Base-by-base conservation (phyloP, 2,888 invertebrate genomes). In the Andrena hattorfiana region DNA sequence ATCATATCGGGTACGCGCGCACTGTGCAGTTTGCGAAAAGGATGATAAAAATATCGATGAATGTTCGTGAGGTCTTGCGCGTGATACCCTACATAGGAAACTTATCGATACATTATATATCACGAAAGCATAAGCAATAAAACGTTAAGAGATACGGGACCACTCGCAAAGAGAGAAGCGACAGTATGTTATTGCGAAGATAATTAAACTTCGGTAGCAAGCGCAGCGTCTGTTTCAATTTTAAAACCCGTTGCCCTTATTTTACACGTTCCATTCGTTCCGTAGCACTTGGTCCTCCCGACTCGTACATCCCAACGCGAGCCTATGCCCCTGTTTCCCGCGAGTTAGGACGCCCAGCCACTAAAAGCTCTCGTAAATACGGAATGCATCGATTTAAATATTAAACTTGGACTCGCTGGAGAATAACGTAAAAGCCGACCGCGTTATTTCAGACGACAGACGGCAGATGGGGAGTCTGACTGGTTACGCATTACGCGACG, bases 301-400 rank as follows among this genome's bases (percentile, higher is more conserved):
- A 20, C 10, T 26, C 23, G 8, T 28, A 16, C 70, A 16, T 60
- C 26, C 0, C 28, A 70, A 28, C 63, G 7, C 10, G 64, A 26
- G 7, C 20, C 56, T 10, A 20, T 13, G 30, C 20, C 23, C 30
- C 59, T 26, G 13, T 62, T 75, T 49, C 20, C 23, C 26, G n/a
- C 42, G 51, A 42, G 66, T 64, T 49, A 48, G 48, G 32, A 28
- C 28, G 23, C 42, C 16, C 26, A 35, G 7, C 56, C 32, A 48
- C 54, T 74, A 74, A 68, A 78, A 78, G 67, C 63, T 63, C 56
- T 7, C 78, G 28, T 68, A 74, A 73, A 78, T 63, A 63, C 51
- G 51, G 23, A 51, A 70, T 23, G 63, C 30, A 28, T 62, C 66
- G 73, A 67, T 67, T 51, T 67, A 59, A 51, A 67, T 72, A 66